Base-by-base conservation (phyloP, 2,113 vertebrate genomes). In the Bolborhynchus lineola region DNA sequence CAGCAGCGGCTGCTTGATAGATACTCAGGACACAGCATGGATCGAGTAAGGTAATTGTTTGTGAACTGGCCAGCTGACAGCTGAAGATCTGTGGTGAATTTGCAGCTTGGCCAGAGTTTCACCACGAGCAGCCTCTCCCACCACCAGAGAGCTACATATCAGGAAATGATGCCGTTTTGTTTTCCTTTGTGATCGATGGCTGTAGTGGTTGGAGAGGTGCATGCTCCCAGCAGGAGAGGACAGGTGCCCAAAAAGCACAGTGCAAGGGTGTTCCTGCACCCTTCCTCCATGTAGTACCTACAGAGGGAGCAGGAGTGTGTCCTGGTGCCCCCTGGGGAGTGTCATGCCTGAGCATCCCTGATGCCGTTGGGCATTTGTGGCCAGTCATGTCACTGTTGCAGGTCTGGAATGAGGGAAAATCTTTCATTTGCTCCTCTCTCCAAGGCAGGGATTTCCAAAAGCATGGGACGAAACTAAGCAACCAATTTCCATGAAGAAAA, bases 11-110 rank as follows among this genome's bases (percentile, higher is more conserved):
- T 69, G 92, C 60, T 49, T 89, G 92, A 68, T 77, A 49, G 76
- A 63, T 82, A 57, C 76, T 57, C 11, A 2, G 81, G 85, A 80
- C 79, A 77, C 26, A 12, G 53, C 17, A 29, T 37, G 74, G 83
- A 64, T 78, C 62, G 80, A 94, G 68, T 55, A 76, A 88, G 80
- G 78, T 90, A 86, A 64, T 83, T 92, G 64, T 71, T 96, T 65
- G 85, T 79, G 83, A 93, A 60, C 44, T 85, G 82, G 42, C 69
- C 11, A 1, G 17, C 47, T 86, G 93, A 65, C 89, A 82, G 75
- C 92, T 79, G 57, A 60, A 57, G 79, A 53, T 75, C 57, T 52
- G 86, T 2, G 5, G 49, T 86, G 87, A 72, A 69, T 88, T 88
- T 89, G 46, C 67, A 95, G 74, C 55, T 89, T 84, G 91, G 77